Conservation (phyloP, 2,797 vertebrate genomes). For the Micromesistius poutassou region DNA sequence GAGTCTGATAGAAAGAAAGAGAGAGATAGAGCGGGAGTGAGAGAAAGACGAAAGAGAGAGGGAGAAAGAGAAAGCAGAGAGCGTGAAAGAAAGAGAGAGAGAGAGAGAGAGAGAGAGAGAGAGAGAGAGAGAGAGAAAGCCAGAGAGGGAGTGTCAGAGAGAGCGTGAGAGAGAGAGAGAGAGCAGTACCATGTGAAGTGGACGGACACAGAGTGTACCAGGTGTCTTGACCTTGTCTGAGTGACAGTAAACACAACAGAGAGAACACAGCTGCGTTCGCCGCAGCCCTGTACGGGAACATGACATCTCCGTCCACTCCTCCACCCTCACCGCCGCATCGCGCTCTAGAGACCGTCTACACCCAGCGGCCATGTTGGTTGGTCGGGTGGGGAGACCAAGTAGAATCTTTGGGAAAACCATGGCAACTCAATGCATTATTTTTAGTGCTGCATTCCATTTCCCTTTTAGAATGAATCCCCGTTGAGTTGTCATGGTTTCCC, state of each 20-base stretch:
- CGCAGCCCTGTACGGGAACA: too few relatives aligned
- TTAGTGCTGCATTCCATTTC: too few relatives aligned
- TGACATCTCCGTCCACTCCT: too few relatives aligned
- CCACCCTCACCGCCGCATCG: not conserved
- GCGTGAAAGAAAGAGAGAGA: not conserved
- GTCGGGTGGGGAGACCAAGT: too few relatives aligned
- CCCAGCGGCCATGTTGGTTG: too few relatives aligned
- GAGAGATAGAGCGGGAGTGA: conserved; percentile 20
- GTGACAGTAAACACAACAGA: conserved; percentile 41
- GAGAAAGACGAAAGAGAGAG: conserved; percentile 14
- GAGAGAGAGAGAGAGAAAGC: conserved; percentile 5
- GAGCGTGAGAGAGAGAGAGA: conserved; percentile 9
- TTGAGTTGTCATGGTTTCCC: too few relatives aligned
- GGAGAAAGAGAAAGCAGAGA: not conserved
- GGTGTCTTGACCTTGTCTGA: conserved; percentile 42
- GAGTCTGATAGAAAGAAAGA: conserved; percentile 6
- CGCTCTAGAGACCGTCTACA: too few relatives aligned
- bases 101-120: conserved; percentile 2
- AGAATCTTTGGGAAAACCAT: too few relatives aligned
- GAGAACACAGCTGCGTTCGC: conserved; percentile 32
- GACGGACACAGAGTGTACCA: conserved; percentile 27
- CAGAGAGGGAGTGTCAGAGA: conserved; percentile 9
- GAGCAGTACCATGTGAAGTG: conserved; percentile 13
- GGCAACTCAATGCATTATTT: too few relatives aligned
- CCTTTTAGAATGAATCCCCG: too few relatives aligned